Evolutionary conservation across 1,140 invertebrate species (phyloP), one percentile per base, ranked within the genome.

Genomic region (Formica exsecta): DNA sequence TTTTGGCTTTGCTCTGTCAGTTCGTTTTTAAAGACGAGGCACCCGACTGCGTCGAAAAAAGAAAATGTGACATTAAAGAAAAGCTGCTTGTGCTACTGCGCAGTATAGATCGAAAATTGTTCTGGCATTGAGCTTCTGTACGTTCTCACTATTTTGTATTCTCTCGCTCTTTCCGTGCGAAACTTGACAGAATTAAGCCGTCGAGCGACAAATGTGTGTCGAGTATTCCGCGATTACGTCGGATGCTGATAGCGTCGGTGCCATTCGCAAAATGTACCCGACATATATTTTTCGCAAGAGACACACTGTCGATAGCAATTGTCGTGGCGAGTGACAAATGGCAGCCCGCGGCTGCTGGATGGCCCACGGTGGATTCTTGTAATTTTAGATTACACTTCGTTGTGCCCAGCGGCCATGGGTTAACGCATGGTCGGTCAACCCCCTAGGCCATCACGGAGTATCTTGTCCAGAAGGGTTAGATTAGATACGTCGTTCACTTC

Each of bases 381-480:
- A 91, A 91, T 91, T 91, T 91, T 91, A 91, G 90, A 91, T 91
- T 91, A 91, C 89, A 90, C 89, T 91, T 85, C 64, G 89, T 75
- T 80, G 73, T 80, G 73, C 29, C 62, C 73, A 54, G 64, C 84
- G 76, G 88, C 81, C 59, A 88, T 79, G 90, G 48, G 91, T 90
- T 89, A 90, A 91, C 91, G 91, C 85, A 91, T 87, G 87, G 89
- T 36, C 86, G 68, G 81, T n/a, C 83, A 87, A 88, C 83, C 91
- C 75, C 85, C 65, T 88, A 87, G 86, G 70, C 87, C 92, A 91
- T 92, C 92, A 92, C 89, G 77, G 88, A 91, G 92, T 93, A 93
- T 93, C 92, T 93, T 92, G 92, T 94, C 93, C 93, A 94, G 92
- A 94, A 94, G 94, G 94, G 94, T 94, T 93, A 94, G 94, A 95